These are phyloP conservation scores for Coelinius sp. DNA, from an alignment of 2,888 invertebrate species.

Conservation along the genomic window DNA sequence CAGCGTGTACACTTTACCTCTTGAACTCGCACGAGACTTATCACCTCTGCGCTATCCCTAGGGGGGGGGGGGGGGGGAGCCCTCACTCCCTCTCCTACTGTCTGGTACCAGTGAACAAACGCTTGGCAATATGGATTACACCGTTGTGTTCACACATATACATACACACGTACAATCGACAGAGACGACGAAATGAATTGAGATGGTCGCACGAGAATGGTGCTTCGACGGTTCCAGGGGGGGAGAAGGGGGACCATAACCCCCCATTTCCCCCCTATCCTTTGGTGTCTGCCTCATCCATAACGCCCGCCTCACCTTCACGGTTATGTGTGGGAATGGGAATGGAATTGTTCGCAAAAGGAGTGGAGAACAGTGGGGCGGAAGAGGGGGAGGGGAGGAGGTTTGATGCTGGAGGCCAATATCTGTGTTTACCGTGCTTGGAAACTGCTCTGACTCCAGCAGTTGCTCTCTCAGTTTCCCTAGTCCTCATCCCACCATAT, in stretches of 20 bases:
- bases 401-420: conserved; percentile 37
- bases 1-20: conserved; percentile 37
- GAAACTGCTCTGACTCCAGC: conserved; percentile 36
- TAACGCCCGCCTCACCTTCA: not conserved
- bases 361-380: conserved; percentile 2
- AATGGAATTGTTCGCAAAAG: conserved; percentile 41
- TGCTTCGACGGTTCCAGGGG: not conserved
- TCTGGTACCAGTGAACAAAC: conserved; percentile 17
- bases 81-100: not conserved
- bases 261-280: not conserved
- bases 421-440: conserved; percentile 45
- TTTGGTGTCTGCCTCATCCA: conserved; percentile 15
- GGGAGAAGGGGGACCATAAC: not conserved
- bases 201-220: conserved; percentile 32
- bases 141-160: not conserved
- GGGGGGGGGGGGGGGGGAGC: conserved; percentile 11
- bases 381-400: conserved; percentile 14
- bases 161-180: not conserved
- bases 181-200: conserved; percentile 40
- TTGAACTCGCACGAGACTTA: conserved; percentile 40
- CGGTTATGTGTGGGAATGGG: conserved; percentile 39
- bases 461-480: conserved; percentile 39
- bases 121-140: conserved; percentile 13
- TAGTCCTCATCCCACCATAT: conserved; percentile 30
- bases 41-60: conserved; percentile 29